Conservation (phyloP, 2,113 vertebrate species). For the Callionymus lyra region DNA sequence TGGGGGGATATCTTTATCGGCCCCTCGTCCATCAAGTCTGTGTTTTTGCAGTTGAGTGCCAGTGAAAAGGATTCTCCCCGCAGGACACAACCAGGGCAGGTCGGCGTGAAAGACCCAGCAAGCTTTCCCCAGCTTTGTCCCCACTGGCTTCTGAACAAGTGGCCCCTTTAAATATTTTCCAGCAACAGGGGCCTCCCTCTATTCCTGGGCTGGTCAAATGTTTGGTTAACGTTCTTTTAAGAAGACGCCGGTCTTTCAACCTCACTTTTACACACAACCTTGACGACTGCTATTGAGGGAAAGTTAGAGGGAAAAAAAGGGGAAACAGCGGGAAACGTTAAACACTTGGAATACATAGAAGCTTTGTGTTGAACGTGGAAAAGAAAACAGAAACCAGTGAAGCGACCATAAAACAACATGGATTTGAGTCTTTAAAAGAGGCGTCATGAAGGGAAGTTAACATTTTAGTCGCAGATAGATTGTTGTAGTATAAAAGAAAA, state of each 20-base stretch:
- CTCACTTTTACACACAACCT: conserved; percentile 13
- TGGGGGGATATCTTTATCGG: conserved; percentile 11
- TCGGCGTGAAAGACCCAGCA: conserved; percentile 33
- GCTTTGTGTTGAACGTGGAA: conserved; percentile 1
- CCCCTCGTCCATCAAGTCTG: conserved; percentile 13
- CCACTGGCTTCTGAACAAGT: conserved; percentile 29
- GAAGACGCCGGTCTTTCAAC: conserved; percentile 23
- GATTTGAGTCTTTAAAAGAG: too few species aligned
- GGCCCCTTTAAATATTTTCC: conserved; percentile 32
- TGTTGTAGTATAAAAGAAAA: too few species aligned
- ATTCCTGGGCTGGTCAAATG: conserved; percentile 21
- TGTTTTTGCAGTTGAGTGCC: conserved; percentile 32
- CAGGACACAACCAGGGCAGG: conserved; percentile 23
- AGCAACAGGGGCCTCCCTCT: conserved; percentile 13
- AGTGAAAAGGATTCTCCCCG: conserved; percentile 34
- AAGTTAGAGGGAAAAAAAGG: conserved; percentile 12
- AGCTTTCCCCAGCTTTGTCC: conserved; percentile 32
- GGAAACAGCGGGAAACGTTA: conserved; percentile 23
- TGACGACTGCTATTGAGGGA: conserved; percentile 21
- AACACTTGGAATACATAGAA: conserved; percentile 2
- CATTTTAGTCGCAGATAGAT: too few species aligned
- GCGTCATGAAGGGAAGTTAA: too few species aligned
- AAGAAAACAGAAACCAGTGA: background rate
- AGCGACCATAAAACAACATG: background rate
- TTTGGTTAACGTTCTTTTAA: conserved; percentile 40